These are phyloP conservation scores for Condylostylus longicornis DNA, from an alignment of 1,140 invertebrate species.

Conservation along the genomic window DNA sequence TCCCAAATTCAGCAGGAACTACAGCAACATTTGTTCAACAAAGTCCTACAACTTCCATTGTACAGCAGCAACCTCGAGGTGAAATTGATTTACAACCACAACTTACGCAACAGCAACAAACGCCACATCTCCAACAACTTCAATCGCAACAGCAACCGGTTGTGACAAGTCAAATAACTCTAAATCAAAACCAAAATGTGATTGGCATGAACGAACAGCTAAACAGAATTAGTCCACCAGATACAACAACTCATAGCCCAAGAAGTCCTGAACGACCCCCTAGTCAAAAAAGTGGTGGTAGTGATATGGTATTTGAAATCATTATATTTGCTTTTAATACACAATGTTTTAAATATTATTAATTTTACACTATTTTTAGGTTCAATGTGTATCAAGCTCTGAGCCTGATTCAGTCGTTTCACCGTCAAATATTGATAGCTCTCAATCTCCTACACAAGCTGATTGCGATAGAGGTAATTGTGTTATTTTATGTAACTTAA, in stretches of 20 bases:
- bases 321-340: background rate
- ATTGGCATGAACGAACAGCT: slow-evolving; percentile 22
- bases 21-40: slow-evolving; percentile 43
- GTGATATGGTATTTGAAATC: slow-evolving; percentile 25
- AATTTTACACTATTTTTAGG: slow-evolving; percentile 36
- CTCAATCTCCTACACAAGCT: slow-evolving; percentile 27
- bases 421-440: slow-evolving; percentile 22
- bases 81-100: too few species aligned
- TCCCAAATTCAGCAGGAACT: slow-evolving; percentile 32
- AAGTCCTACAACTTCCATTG: slow-evolving; percentile 46
- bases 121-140: slow-evolving; percentile 22
- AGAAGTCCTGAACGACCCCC: slow-evolving; percentile 26
- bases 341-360: background rate
- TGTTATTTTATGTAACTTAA: too few species aligned
- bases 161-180: background rate
- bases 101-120: slow-evolving; percentile 25
- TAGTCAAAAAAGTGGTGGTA: slow-evolving; percentile 28
- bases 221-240: slow-evolving; percentile 40
- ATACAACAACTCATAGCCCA: slow-evolving; percentile 68
- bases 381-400: slow-evolving; percentile 71
- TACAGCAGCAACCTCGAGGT: slow-evolving; percentile 51
- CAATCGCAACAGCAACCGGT: slow-evolving; percentile 34
- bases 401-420: slow-evolving; percentile 49
- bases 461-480: slow-evolving; percentile 24
- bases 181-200: slow-evolving; percentile 35